Percentiles rank a stretch among this genome's conserved stretches.
Evolutionary conservation across 2,888 invertebrate genomes (phyloP).

Genomic region (Caenorhabditis macrosperma): DNA sequence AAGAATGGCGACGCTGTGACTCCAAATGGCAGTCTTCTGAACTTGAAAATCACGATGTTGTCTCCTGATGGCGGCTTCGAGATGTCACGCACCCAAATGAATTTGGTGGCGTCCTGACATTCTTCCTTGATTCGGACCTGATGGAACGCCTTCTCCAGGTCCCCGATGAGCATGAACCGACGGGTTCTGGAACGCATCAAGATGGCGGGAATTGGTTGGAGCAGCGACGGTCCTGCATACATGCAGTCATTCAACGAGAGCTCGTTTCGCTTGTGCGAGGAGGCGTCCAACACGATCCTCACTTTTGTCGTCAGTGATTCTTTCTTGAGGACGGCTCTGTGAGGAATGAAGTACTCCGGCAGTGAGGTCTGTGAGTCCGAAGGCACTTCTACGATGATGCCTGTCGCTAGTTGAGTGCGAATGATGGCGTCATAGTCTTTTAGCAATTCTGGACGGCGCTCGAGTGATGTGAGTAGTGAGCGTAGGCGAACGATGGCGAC

Average conservation of each 20-base stretch:
- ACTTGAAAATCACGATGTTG: conserved; percentile 16
- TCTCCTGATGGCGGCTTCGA: too few relatives aligned
- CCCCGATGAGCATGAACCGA: conserved; percentile 1
- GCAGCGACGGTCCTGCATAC: conserved; percentile 3
- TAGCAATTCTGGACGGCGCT: too few relatives aligned
- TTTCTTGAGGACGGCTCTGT: not conserved
- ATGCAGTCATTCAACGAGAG: conserved; percentile 25
- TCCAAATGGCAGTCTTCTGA: conserved; percentile 37
- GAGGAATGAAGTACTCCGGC: conserved; percentile 5
- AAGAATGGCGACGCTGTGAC: conserved; percentile 20
- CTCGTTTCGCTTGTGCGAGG: not conserved
- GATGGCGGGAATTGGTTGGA: conserved; percentile 2
- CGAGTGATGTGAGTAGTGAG: too few relatives aligned
- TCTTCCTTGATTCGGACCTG: conserved; percentile 7
- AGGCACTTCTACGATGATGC: conserved; percentile 2
- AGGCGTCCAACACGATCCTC: conserved; percentile 17
- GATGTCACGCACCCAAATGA: conserved; percentile 40
- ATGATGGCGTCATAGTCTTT: too few relatives aligned
- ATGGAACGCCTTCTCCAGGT: conserved; percentile 30
- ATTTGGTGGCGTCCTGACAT: not conserved
- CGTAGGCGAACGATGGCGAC: too few relatives aligned
- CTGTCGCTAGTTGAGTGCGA: too few relatives aligned
- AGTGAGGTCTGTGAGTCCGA: not conserved
- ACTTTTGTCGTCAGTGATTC: conserved; percentile 5
- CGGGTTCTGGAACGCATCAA: not conserved